phyloP scores from a whole-genome alignment of 2,888 invertebrate genomes.

The Eilema griseolum region DNA sequence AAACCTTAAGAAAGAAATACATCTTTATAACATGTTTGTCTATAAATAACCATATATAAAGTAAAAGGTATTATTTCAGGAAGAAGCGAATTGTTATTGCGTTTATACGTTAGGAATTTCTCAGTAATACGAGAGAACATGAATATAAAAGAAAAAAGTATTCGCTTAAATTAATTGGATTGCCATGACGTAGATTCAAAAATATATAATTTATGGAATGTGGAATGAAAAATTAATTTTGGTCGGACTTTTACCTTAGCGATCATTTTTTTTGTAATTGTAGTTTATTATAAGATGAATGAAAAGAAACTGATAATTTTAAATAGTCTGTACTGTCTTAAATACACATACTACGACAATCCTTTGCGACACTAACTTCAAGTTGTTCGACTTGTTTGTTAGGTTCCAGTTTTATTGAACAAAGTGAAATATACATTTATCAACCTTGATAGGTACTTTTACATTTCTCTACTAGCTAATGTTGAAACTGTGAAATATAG shows the following conservation, averaged over 20 bases:
- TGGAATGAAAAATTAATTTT: no score
- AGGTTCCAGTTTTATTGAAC: neutral
- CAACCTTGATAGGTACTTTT: slow-evolving; percentile 14
- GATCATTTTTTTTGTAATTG: slow-evolving; percentile 12
- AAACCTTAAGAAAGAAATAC: slow-evolving; percentile 34
- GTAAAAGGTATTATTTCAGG: neutral
- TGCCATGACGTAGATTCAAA: neutral
- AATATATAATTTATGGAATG: no score
- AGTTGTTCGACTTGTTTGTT: neutral
- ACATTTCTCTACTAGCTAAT: neutral
- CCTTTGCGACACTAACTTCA: neutral
- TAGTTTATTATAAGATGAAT: neutral
- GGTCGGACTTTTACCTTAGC: neutral
- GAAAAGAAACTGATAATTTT: slow-evolving; percentile 8
- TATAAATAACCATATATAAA: neutral
- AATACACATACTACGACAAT: slow-evolving; percentile 1
- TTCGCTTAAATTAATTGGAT: neutral
- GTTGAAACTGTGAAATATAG: neutral
- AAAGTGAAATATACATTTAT: neutral
- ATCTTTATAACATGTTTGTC: neutral
- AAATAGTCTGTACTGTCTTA: neutral
- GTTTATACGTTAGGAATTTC: neutral
- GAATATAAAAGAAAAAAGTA: no score
- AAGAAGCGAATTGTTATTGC: no score
- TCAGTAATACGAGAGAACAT: no score